Evolutionary conservation across 2,113 vertebrate species (phyloP), one percentile per base, ranked within the genome.

Genomic region (Toxotes jaculatrix): DNA sequence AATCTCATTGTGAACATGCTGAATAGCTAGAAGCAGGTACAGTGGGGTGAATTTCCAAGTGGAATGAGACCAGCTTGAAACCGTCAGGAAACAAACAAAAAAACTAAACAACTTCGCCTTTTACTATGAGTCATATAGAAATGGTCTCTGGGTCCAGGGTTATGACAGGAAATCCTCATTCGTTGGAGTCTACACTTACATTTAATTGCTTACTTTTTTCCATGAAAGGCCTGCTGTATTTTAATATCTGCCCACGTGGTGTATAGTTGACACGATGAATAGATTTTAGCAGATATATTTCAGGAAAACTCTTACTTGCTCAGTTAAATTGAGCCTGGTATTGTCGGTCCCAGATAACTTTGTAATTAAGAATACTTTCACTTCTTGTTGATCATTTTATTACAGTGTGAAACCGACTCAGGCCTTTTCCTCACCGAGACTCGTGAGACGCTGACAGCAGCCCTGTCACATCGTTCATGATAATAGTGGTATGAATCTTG

Each of bases 1-100:
- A 61, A 42, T 85, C 27, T 66, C 32, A 62, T 70, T 66, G 40
- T 57, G 65, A 79, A 56, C 43, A 55, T 55, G 61, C 31, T 9
- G 63, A 64, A 42, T n/a, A 67, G 38, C 27, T 9, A 61, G 55
- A 61, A 63, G 56, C 47, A 57, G 32, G 70, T 31, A 59, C 17
- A 66, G 66, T 16, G 19, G 21, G 42, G 55, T n/a, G 40, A 34
- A 60, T 45, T 74, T 77, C 19, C 49, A 40, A 27, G 53, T 56
- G 55, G 19, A 80, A 43, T 7, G 47, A 68, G 23, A 57, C 5
- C 12, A 42, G 5, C 21, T 12, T n/a, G 7, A 59, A 66, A 31
- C 43, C 53, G 55, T 73, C 34, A 34, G 27, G 27, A 27, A 27
- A 27, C 27, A 27, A 27, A 27, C 27, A 27, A 27, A 27, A 27